phyloP scores from a whole-genome alignment of 2,797 vertebrate genomes.

The Apodemus agrarius region DNA sequence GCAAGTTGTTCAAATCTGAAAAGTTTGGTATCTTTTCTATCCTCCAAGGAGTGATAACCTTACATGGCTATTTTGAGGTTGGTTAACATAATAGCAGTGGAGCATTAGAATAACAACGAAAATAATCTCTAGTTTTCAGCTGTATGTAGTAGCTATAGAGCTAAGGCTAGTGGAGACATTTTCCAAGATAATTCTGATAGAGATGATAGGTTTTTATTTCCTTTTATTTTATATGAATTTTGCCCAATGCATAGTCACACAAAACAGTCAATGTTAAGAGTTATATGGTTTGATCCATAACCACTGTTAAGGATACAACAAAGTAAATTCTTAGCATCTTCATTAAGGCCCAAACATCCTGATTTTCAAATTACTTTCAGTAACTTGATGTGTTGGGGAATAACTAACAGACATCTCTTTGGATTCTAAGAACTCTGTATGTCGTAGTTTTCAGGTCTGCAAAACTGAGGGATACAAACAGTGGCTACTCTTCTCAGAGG shows the following conservation, averaged over 20 bases:
- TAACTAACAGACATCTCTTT: not conserved
- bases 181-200: not conserved
- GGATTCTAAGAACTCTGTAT: not conserved
- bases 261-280: not conserved
- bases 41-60: not conserved
- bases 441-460: not conserved
- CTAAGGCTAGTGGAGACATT: not conserved
- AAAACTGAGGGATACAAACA: not conserved
- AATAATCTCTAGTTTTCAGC: not conserved
- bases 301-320: not conserved
- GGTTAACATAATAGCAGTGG: constrained; percentile 9
- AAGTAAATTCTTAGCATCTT: not conserved
- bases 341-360: constrained; percentile 26
- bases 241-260: not conserved
- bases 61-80: not conserved
- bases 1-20: too few relatives aligned
- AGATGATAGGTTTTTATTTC: not conserved
- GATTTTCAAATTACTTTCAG: constrained; percentile 26
- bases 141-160: not conserved
- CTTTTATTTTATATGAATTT: not conserved
- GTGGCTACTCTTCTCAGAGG: not conserved
- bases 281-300: not conserved
- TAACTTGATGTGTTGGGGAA: not conserved
- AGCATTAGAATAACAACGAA: not conserved
- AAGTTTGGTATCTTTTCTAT: not conserved